phyloP scores from a whole-genome alignment of 2,888 invertebrate species.

The Microdon myrmicae region DNA sequence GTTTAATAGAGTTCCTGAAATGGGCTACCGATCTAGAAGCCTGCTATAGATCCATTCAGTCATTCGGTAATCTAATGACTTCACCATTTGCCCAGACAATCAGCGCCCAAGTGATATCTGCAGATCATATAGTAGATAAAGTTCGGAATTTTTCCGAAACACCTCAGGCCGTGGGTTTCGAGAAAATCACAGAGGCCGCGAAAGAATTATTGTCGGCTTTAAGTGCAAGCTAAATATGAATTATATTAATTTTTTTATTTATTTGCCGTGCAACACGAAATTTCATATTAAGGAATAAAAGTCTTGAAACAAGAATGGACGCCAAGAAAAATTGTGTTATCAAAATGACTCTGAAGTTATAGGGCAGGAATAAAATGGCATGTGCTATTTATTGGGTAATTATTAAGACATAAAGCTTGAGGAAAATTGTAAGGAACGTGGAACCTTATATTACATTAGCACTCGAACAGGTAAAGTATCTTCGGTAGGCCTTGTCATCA shows the following conservation, averaged over 20 bases:
- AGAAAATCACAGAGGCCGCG: constrained; percentile 62
- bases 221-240: constrained; percentile 40
- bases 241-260: background rate
- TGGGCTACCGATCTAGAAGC: constrained; percentile 65
- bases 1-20: constrained; percentile 61
- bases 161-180: constrained; percentile 59
- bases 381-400: no score
- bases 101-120: constrained; percentile 61
- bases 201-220: constrained; percentile 60
- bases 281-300: no score
- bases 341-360: no score
- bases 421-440: no score
- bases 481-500: no score
- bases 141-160: constrained; percentile 59
- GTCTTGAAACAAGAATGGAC: no score
- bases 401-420: no score
- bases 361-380: no score
- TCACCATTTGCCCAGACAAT: constrained; percentile 60
- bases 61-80: constrained; percentile 65
- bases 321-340: no score
- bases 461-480: no score
- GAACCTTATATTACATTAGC: no score
- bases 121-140: constrained; percentile 62
- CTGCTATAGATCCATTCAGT: constrained; percentile 63
- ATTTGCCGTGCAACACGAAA: no score